Percentiles rank a stretch among this genome's conserved stretches.
These are phyloP conservation scores for Entelurus aequoreus DNA, from an alignment of 2,113 vertebrate genomes.

Conservation along the genomic window DNA sequence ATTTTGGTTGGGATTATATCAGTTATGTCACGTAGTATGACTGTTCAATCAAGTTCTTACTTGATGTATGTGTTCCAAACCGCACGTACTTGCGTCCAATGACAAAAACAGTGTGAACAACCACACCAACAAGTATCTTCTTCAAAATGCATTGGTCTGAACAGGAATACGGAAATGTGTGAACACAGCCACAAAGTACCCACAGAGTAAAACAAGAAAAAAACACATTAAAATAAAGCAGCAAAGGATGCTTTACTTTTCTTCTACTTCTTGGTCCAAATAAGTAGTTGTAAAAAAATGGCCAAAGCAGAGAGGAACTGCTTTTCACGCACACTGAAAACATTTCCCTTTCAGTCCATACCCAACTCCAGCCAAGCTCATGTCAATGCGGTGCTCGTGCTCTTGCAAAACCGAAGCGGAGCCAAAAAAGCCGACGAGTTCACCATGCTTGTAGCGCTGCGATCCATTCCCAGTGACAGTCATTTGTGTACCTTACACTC, in stretches of 20 bases:
- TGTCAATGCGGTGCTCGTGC: constrained; percentile 52
- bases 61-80: too few relatives aligned
- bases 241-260: not conserved
- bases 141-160: too few relatives aligned
- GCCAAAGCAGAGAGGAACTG: constrained; percentile 28
- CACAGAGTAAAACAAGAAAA: constrained; percentile 20
- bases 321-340: constrained; percentile 30
- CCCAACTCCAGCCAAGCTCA: constrained; percentile 45
- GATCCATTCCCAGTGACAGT: constrained; percentile 68
- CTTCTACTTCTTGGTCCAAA: not conserved
- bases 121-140: too few relatives aligned
- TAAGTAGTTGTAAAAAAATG: constrained; percentile 1
- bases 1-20: too few relatives aligned
- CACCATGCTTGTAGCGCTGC: constrained; percentile 50
- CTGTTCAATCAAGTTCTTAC: too few relatives aligned
- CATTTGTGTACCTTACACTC: constrained; percentile 76
- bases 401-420: constrained; percentile 60
- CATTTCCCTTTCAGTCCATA: constrained; percentile 36
- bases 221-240: constrained; percentile 2
- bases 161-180: too few relatives aligned
- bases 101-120: too few relatives aligned
- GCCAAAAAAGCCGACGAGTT: constrained; percentile 60
- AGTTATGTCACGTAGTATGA: too few relatives aligned
- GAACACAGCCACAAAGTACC: not conserved
- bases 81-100: too few relatives aligned